Base-by-base conservation (phyloP, 1,140 invertebrate genomes). In the Pseudomyrmex cubaensis region DNA sequence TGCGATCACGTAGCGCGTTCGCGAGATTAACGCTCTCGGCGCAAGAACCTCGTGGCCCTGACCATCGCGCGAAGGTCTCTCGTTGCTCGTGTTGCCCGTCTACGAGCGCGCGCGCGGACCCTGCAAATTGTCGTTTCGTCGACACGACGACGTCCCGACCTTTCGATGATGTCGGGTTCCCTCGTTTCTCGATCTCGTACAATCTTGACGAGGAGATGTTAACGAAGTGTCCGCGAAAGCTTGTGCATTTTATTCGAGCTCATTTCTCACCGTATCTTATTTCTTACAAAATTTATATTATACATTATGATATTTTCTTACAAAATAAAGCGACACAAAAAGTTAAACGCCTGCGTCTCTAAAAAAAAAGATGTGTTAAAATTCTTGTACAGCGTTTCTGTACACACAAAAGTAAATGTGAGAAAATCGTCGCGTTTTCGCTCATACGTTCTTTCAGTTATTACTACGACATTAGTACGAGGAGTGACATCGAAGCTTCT, bases 1-100 rank as follows among this genome's bases (percentile, higher is more conserved):
- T 62, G 63, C 82, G 72, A 83, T 83, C 82, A 76, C 82, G 73
- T 76, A 66, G 62, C 72, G 82, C 70, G 61, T 74, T 75, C 70
- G 72, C 72, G 73, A 83, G 82, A 83, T 83, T 83, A 83, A 83
- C 82, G 72, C 62, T 83, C 82, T 76, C 62, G 82, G 82, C 62
- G 72, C 72, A 83, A 75, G 82, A 83, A 83, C 82, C 82, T 1
- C 74, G 72, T 76, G 82, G 70, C 82, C 82, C 82, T 83, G 82
- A 77, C 82, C 82, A 77, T 76, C 52, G 73, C 82, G 62, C 73
- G 62, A 75, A 76, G 82, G 72, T 77, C 44, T 77, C 44, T 66
- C 72, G 64, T 78, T 76, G 82, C 82, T 83, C 82, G 62, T 83
- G 78, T 76, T 62, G 46, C 72, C 35, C 82, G 72, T 76, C 69